Percentiles rank a stretch among this genome's conserved stretches.
These are phyloP conservation scores for Psettodes erumei DNA, from an alignment of 2,113 vertebrate genomes.

Conservation along the genomic window DNA sequence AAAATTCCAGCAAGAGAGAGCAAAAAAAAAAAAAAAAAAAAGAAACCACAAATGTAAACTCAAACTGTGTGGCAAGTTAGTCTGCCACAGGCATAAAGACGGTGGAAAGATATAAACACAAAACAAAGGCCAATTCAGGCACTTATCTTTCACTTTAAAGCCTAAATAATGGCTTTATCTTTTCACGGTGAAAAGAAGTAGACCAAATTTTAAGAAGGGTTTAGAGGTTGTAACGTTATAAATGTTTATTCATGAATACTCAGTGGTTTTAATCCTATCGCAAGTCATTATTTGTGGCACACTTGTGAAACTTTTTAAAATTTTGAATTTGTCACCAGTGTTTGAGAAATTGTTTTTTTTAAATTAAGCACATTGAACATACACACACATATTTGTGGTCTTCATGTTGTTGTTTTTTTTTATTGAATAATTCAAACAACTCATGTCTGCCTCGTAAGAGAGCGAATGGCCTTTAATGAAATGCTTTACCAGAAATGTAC, in stretches of 20 bases:
- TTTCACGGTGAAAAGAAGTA: neutral
- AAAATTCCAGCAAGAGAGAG: conserved; percentile 49
- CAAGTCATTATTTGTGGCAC: neutral
- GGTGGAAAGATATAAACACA: neutral
- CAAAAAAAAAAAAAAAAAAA: too few relatives aligned
- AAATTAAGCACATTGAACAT: conserved; percentile 20
- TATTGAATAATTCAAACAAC: conserved; percentile 76
- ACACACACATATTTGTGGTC: conserved; percentile 37
- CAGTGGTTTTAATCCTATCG: neutral
- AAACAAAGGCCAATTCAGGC: conserved; percentile 8
- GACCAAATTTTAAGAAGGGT: neutral
- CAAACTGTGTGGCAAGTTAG: neutral
- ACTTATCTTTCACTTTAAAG: neutral
- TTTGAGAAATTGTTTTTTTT: neutral
- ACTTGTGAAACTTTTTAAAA: neutral
- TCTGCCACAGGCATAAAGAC: neutral
- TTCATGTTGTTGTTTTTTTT: conserved; percentile 54
- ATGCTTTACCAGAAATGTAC: conserved; percentile 72
- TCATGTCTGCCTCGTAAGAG: conserved; percentile 50
- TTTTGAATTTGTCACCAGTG: neutral
- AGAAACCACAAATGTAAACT: conserved; percentile 20
- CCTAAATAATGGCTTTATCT: neutral
- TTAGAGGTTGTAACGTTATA: neutral
- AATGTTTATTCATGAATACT: conserved; percentile 6
- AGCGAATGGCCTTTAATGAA: conserved; percentile 67